Percentiles rank a stretch among this genome's conserved stretches.
These are phyloP conservation scores for Tenodera sinensis DNA, from an alignment of 2,888 invertebrate genomes.

Conservation along the genomic window DNA sequence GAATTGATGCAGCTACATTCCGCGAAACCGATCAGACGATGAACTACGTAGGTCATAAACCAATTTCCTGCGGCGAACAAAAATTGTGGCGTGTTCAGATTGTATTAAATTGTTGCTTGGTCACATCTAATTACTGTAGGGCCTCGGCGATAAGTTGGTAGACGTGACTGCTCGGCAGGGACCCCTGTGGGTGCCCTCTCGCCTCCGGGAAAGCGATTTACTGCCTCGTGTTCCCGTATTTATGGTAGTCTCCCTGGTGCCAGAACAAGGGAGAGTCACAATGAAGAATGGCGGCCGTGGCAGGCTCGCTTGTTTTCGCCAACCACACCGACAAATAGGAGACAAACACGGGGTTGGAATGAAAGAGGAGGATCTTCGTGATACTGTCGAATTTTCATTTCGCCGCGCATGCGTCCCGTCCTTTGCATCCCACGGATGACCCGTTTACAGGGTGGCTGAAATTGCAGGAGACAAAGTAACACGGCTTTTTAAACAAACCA, in stretches of 20 bases:
- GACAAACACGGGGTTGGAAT: neutral
- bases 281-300: neutral
- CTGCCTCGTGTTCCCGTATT: neutral
- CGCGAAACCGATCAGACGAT: neutral
- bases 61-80: neutral
- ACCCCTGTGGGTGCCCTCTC: neutral
- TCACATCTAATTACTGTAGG: neutral
- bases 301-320: neutral
- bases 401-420: neutral
- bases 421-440: too few species aligned
- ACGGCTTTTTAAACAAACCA: too few species aligned
- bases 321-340: neutral
- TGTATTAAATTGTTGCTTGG: neutral
- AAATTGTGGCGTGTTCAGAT: neutral
- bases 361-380: neutral
- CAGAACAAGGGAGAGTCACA: neutral
- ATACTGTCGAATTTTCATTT: neutral
- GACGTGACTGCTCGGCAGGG: neutral
- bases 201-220: conserved; percentile 6
- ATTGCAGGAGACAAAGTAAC: too few species aligned
- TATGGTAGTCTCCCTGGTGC: conserved; percentile 2
- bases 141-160: neutral
- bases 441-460: neutral
- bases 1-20: neutral
- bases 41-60: neutral